phyloP scores from a whole-genome alignment of 2,113 vertebrate species.

The Bos indicus region DNA sequence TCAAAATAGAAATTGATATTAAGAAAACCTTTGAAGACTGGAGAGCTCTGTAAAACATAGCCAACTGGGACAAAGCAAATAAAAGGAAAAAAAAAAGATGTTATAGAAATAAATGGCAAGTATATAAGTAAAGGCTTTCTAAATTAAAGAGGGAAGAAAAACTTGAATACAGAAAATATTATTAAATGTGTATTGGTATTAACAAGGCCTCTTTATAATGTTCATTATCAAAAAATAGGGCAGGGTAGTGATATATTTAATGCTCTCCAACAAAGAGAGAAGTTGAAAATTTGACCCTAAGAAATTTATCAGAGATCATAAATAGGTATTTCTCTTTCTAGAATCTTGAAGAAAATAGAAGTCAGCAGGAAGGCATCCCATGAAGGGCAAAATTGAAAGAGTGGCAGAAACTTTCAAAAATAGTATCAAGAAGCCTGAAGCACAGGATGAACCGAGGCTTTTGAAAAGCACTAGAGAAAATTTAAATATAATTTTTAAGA shows the following conservation, averaged over 20 bases:
- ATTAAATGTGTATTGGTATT: neutral
- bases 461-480: conserved; percentile 25
- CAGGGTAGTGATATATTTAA: neutral
- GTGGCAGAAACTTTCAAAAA: neutral
- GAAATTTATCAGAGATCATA: neutral
- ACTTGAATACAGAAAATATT: neutral
- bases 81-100: neutral
- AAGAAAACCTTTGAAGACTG: neutral
- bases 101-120: neutral
- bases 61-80: neutral
- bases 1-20: neutral
- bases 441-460: neutral
- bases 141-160: neutral
- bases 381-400: conserved; percentile 18
- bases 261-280: neutral
- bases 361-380: neutral
- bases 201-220: neutral
- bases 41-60: neutral
- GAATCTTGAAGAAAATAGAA: neutral
- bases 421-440: neutral
- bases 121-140: neutral
- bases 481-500: conserved; percentile 61
- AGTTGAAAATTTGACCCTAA: neutral
- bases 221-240: neutral
- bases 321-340: neutral